Percentiles rank a stretch among this genome's conserved stretches.
Conservation (phyloP, 2,113 vertebrate genomes). For the Sylvia atricapilla region DNA sequence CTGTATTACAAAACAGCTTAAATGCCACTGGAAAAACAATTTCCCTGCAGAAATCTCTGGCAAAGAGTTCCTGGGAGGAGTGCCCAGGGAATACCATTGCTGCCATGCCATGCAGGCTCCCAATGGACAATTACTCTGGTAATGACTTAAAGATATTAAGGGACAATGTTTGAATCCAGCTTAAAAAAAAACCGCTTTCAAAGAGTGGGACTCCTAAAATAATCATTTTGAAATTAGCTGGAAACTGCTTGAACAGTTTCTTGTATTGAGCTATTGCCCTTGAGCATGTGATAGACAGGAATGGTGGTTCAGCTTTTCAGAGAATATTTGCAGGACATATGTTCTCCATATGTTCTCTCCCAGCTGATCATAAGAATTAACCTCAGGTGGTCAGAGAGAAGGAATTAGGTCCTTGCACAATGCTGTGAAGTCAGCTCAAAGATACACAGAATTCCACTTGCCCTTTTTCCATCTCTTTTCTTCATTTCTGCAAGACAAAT, state of each 20-base stretch:
- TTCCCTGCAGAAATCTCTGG: background rate
- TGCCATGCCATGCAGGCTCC: accelerated
- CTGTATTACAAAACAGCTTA: background rate
- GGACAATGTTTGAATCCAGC: background rate
- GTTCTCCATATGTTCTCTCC: background rate
- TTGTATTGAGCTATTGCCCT: background rate
- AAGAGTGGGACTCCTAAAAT: background rate
- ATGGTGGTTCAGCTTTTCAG: background rate
- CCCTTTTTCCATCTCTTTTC: background rate
- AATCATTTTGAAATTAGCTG: background rate
- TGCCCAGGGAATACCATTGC: background rate
- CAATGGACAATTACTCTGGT: background rate
- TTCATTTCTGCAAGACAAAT: background rate
- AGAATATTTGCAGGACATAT: background rate
- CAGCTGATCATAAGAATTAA: background rate
- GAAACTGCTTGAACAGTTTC: background rate
- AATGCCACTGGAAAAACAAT: background rate
- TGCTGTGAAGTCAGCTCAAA: background rate
- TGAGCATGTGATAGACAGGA: accelerated
- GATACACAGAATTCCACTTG: background rate
- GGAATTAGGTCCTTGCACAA: background rate
- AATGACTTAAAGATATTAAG: background rate
- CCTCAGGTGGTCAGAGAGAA: background rate
- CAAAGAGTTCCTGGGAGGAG: background rate
- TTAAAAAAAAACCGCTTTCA: background rate